phyloP scores from a whole-genome alignment of 2,113 vertebrate species.

The Uria aalge region DNA sequence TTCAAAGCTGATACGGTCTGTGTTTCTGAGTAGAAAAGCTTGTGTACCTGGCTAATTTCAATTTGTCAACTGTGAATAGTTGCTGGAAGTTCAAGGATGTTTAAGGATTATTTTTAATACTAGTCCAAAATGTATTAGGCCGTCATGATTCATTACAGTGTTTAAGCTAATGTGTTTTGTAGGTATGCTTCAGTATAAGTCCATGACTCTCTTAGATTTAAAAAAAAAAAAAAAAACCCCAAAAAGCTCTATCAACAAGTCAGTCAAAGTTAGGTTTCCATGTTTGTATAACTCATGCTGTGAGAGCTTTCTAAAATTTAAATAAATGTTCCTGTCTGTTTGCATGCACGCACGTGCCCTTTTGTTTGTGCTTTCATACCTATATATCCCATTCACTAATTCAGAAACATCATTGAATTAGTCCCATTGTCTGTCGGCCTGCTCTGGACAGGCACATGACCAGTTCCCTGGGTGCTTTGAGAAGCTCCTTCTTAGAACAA shows the following conservation, averaged over 20 bases:
- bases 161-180: not conserved
- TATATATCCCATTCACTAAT: not conserved
- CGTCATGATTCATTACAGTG: not conserved
- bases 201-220: fast-evolving
- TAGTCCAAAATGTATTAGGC: not conserved
- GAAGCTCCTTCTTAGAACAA: not conserved
- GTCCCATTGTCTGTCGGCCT: not conserved
- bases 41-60: not conserved
- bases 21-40: not conserved
- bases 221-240: not conserved
- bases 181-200: not conserved
- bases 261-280: not conserved
- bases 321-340: not conserved
- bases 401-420: not conserved
- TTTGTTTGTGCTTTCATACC: not conserved
- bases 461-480: not conserved
- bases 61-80: not conserved
- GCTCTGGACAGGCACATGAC: not conserved
- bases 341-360: fast-evolving
- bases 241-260: not conserved
- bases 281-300: not conserved
- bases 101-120: not conserved
- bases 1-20: not conserved
- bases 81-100: not conserved
- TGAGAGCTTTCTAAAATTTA: not conserved